These are phyloP conservation scores for Noctua fimbriata DNA, from an alignment of 2,888 invertebrate genomes.

Conservation along the genomic window DNA sequence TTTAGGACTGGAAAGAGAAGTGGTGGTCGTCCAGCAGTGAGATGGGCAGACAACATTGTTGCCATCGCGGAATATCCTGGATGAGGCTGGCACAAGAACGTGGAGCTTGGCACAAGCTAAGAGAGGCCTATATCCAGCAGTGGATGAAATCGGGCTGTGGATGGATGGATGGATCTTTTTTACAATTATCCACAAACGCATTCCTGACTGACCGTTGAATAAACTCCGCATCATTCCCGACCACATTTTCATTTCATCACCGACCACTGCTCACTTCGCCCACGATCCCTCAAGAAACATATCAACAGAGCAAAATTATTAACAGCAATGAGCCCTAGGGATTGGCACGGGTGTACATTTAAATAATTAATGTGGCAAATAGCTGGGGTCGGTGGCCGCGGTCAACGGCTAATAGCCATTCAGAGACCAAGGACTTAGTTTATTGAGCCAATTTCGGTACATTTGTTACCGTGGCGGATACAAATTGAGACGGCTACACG, in stretches of 20 bases:
- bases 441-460: slow-evolving; percentile 82
- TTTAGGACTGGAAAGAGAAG: too few species aligned
- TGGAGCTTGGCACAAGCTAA: too few species aligned
- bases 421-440: slow-evolving; percentile 85
- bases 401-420: slow-evolving; percentile 86
- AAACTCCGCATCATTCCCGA: background rate
- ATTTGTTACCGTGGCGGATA: slow-evolving; percentile 72
- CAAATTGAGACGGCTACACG: slow-evolving; percentile 72
- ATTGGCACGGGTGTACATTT: slow-evolving; percentile 80
- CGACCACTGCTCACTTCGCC: background rate
- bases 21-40: too few species aligned
- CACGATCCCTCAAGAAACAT: slow-evolving; percentile 61
- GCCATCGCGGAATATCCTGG: too few species aligned
- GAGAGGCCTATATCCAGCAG: too few species aligned
- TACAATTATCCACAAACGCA: background rate
- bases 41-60: too few species aligned
- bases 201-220: too few species aligned
- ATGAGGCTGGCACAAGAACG: too few species aligned
- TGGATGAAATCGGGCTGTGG: too few species aligned
- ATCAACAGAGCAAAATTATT: slow-evolving; percentile 72
- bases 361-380: slow-evolving; percentile 84
- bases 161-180: too few species aligned
- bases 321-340: slow-evolving; percentile 74
- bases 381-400: slow-evolving; percentile 72
- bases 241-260: slow-evolving; percentile 5